These are phyloP conservation scores for Avahi laniger DNA, from an alignment of 2,797 vertebrate genomes.

Conservation along the genomic window DNA sequence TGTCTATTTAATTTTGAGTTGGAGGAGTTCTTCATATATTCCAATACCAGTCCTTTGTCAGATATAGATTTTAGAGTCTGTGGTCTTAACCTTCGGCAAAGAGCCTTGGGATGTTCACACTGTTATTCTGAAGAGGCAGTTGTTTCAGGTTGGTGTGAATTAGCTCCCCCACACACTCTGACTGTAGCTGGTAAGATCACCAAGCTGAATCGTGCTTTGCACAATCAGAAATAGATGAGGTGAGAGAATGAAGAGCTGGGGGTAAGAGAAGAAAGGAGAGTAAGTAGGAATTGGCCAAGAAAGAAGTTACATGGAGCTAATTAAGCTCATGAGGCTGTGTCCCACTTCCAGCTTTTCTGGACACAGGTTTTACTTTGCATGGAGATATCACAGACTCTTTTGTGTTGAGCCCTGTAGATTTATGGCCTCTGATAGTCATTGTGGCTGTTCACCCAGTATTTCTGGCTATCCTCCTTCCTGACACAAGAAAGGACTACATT, in stretches of 20 bases:
- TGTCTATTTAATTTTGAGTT: neutral
- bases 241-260: neutral
- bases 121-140: neutral
- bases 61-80: neutral
- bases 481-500: neutral
- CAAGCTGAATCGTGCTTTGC: no score
- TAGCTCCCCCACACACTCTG: rapidly evolving
- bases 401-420: neutral
- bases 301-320: no score
- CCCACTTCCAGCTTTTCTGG: neutral
- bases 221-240: neutral
- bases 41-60: neutral
- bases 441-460: neutral
- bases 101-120: neutral
- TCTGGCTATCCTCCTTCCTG: neutral
- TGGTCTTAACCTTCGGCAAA: neutral
- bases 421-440: neutral
- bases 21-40: neutral
- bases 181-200: neutral
- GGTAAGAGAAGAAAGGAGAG: neutral
- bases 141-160: neutral
- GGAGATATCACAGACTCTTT: neutral
- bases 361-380: neutral
- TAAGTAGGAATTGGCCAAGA: rapidly evolving
- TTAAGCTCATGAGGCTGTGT: neutral